Base-by-base conservation (phyloP, 2,797 vertebrate genomes). In the Sebastes trivittatus region DNA sequence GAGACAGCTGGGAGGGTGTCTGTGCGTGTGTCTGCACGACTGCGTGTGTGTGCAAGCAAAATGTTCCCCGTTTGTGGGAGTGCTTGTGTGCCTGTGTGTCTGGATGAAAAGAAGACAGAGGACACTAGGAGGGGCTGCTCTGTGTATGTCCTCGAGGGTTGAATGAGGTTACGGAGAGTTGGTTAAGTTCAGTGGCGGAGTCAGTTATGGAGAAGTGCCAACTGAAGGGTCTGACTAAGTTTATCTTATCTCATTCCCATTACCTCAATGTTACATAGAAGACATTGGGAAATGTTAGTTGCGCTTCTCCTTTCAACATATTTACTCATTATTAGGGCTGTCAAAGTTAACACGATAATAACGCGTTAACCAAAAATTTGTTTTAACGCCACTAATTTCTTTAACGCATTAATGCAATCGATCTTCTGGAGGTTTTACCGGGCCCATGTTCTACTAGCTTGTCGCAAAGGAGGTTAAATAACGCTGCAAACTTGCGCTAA, bases 191-290 rank as follows among this genome's bases (percentile, higher is more conserved):
- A 79, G 67, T 62, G 27, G 11, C 3, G 11, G 56, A 78, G 38
- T 77, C 80, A 77, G 72, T 42, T 62, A 67, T 74, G 68, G 81
- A 71, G 62, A 77, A 75, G 75, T 67, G 75, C 49, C 87, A 92
- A 88, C 66, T 72, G 74, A 81, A 70, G 60, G 74, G 74, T 82
- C 80, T 74, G 91, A 92, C 90, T 84, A 92, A 86, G 78, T 89
- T 91, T 85, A 91, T 92, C 80, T 84, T 79, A 88, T 86, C 82
- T 86, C 81, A 82, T 72, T 80, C 78, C 80, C 75, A 91, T 91
- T 78, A 82, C 65, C 78, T 88, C 77, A 74, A 72, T 92, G 62
- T 88, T 77, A 72, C 82, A 77, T 56, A 72, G 86, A 78, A 77
- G 61, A 89, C 77, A 58, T 4, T 80, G 49, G 58, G 14, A 65